Evolutionary conservation across 2,797 vertebrate genomes (phyloP), one percentile per base, ranked within the genome.

Genomic region (Perdix hodgsoniae): DNA sequence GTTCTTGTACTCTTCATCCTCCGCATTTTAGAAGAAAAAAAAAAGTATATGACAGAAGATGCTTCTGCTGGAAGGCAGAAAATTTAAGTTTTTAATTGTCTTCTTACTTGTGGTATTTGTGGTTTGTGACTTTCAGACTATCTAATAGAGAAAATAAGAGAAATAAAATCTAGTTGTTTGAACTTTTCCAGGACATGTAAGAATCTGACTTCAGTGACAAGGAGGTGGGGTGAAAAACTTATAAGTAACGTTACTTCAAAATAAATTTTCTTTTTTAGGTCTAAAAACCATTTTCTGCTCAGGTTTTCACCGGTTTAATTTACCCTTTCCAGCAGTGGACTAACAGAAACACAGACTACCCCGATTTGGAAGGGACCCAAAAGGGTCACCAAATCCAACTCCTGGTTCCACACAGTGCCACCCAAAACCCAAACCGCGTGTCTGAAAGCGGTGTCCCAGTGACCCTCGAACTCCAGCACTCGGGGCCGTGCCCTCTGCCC

Each of bases 61-160:
- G 42, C 27, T 95, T 75, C 75, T 85, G 45, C 45, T 45, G 42
- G 31, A 78, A 88, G 66, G 73, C 63, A 93, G 60, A 26, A 72
- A 83, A 49, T 27, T 88, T 59, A 11, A 74, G 21, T 88, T 96
- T 96, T 44, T 44, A 88, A 82, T 64, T 71, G 10, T 50, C 39
- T 70, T 85, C 89, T 78, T 37, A 7, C 24, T 72, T 75, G 24
- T 40, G 52, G 27, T 54, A 54, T 33, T 45, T 66, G 18, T 33
- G 26, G 72, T 63, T 92, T 59, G 29, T 49, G 56, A 64, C 39
- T 75, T 85, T 66, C 42, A 83, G 40, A 72, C 13, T 50, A 56
- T 56, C 15, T 54, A 63, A 63, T 44, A 44, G 27, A 76, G 50
- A 63, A 61, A 85, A 33, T 33, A 90, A 47, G 22, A 72, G 40